These are phyloP conservation scores for Atethmia centrago DNA, from an alignment of 2,888 invertebrate species.

Conservation along the genomic window DNA sequence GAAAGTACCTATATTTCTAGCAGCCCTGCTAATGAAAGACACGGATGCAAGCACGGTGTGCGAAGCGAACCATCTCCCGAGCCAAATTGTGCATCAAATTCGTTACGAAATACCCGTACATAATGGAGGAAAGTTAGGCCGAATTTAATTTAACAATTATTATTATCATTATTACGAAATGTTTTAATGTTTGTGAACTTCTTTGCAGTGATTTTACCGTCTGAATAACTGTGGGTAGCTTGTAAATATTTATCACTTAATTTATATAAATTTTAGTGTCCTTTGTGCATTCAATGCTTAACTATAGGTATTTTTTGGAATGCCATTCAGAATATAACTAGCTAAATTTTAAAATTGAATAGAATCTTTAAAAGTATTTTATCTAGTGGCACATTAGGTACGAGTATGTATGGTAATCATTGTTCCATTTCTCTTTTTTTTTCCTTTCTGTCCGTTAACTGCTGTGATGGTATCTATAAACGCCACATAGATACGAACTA, in stretches of 20 bases:
- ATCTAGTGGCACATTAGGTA: not conserved
- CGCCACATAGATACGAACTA: no score
- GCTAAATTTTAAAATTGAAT: not conserved
- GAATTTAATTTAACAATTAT: constrained; percentile 62
- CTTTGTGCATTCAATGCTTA: not conserved
- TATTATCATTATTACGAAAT: constrained; percentile 63
- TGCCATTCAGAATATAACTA: not conserved
- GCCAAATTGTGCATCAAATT: constrained; percentile 70
- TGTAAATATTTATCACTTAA: not conserved
- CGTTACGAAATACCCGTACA: constrained; percentile 72
- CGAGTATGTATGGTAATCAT: not conserved
- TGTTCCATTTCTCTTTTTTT: not conserved
- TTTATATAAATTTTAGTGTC: not conserved
- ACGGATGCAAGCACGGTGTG: constrained; percentile 45
- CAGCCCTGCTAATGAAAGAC: constrained; percentile 52
- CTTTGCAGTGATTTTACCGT: constrained; percentile 27
- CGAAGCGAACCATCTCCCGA: constrained; percentile 63
- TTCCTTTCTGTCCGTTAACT: not conserved
- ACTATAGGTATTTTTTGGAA: not conserved
- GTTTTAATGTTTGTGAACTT: constrained; percentile 54
- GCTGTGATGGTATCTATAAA: no score
- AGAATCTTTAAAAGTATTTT: not conserved
- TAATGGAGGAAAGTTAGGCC: constrained; percentile 72
- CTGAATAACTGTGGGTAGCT: constrained; percentile 2
- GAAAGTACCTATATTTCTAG: not conserved